Base-by-base conservation (phyloP, 2,113 vertebrate genomes). In the Morphnarchus princeps region DNA sequence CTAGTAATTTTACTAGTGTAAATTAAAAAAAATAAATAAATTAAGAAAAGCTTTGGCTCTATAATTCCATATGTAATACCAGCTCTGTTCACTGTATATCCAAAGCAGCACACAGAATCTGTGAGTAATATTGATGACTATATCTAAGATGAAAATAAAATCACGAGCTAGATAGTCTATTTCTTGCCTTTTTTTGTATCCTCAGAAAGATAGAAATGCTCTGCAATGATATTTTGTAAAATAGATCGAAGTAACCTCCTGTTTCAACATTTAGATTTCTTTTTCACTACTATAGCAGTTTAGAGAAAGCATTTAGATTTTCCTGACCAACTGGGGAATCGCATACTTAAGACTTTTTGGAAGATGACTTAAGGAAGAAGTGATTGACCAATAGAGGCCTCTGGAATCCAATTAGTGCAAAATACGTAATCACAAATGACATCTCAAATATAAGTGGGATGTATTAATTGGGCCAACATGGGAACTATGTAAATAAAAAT, bases 351-450 rank as follows among this genome's bases (percentile, higher is more conserved):
- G 34, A 32, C 26, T 43, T 55, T 83, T 40, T 93, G 29, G n/a
- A 83, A 58, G 29, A 91, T 91, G 90, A 95, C 93, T 88, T 66
- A 96, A 82, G 49, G 20, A 93, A 91, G 81, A 97, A 91, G 9
- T 94, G 82, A 95, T 79, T 97, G 93, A 94, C 78, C 71, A 93
- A 18, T 32, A 66, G 55, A 94, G 73, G 87, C 22, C 22, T 73
- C 76, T 93, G 59, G 87, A 97, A 95, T 86, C 76, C 62, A 97
- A 79, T 95, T 95, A 95, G 67, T 77, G 40, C 55, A 83, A 59
- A 45, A 93, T 3, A 14, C 71, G 40, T 79, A 93, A 59, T 58
- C 76, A 85, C 57, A 93, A 97, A 89, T 49, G 40, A 82, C 61
- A 96, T 61, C 25, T 24, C 21, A 80, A 12, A 83, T 70, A 76